Base-by-base conservation (phyloP, 2,797 vertebrate genomes). In the Muscicapa comitata region DNA sequence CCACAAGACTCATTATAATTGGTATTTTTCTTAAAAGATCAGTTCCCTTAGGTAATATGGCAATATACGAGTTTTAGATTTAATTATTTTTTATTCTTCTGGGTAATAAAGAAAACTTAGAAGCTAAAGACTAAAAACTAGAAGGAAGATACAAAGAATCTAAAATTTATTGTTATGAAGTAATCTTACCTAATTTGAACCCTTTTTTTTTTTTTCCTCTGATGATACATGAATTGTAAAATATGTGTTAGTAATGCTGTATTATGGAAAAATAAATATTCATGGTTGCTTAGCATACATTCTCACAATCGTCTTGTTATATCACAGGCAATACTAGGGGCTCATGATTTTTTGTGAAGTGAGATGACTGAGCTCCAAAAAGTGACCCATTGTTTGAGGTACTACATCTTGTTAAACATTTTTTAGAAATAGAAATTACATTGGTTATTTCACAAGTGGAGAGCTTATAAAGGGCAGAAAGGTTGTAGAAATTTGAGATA, bases 131-230 rank as follows among this genome's bases (percentile, higher is more conserved):
- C 7, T 84, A 25, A 81, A 86, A 84, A 40, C 3, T 8, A 72
- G 26, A 83, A 74, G 2, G 3, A 37, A 86, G 31, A 42, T 35
- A 50, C 2, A 55, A 80, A 73, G 10, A 77, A 38, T 4, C 1
- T 35, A 57, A 7, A 35, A 19, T 16, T 65, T 50, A 14, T 65
- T 10, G 26, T 43, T 51, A 37, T 23, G 43, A 75, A 43, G 4
- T 13, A 65, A 81, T 40, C 13, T 40, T 38, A 40, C 20, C 4
- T 28, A 38, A 70, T 87, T 47, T 61, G 2, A 13, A 4, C 0
- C 0, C 3, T 4, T 18, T 13, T 24, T 5, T 4, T 3, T 11
- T 15, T 35, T 50, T 59, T 11, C 0, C 0, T 31, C 33, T 51
- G 50, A 51, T 25, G 18, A 31, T 75, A 5, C 5, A 50, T 33